Evolutionary conservation across 53 echinoderm and acorn worm genomes (phyloP).

Genomic region (Stichopus horrens): DNA sequence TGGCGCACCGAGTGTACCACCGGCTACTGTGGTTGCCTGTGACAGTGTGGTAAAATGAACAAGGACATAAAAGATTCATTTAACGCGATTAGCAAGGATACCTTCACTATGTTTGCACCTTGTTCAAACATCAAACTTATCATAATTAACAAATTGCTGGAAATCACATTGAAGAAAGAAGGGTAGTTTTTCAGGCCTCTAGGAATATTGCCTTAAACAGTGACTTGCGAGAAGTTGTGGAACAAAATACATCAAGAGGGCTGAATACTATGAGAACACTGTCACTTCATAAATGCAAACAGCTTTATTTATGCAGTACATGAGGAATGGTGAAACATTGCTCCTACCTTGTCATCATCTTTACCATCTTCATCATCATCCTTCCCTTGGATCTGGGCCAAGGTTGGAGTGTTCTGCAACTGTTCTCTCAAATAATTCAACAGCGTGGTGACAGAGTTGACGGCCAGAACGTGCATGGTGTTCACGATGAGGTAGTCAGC

Average conservation of each 20-base stretch:
- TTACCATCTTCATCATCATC: slow-evolving; percentile 70
- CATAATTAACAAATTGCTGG: no score
- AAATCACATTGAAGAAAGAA: no score
- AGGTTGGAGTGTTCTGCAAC: slow-evolving; percentile 89
- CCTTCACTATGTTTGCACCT: no score
- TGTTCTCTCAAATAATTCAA: slow-evolving; percentile 96
- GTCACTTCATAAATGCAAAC: no score
- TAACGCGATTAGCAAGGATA: no score
- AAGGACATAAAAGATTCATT: not conserved
- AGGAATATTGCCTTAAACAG: no score
- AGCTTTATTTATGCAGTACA: not conserved
- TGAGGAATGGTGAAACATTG: not conserved
- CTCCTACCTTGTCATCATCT: slow-evolving; percentile 74
- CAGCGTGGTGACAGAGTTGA: slow-evolving; percentile 95
- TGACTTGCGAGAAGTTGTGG: no score
- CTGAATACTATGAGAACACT: not conserved
- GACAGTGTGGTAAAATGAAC: not conserved
- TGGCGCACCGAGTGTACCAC: slow-evolving; percentile 24
- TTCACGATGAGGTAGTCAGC: slow-evolving; percentile 99
- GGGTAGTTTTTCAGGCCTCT: no score
- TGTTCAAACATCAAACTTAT: no score
- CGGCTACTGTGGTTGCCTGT: slow-evolving; percentile 65
- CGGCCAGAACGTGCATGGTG: slow-evolving; percentile 98
- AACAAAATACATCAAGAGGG: no score
- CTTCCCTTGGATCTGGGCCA: slow-evolving; percentile 87